Percentiles rank a stretch among this genome's conserved stretches.
phyloP scores from a whole-genome alignment of 2,113 vertebrate species.

The Anoura caudifer region DNA sequence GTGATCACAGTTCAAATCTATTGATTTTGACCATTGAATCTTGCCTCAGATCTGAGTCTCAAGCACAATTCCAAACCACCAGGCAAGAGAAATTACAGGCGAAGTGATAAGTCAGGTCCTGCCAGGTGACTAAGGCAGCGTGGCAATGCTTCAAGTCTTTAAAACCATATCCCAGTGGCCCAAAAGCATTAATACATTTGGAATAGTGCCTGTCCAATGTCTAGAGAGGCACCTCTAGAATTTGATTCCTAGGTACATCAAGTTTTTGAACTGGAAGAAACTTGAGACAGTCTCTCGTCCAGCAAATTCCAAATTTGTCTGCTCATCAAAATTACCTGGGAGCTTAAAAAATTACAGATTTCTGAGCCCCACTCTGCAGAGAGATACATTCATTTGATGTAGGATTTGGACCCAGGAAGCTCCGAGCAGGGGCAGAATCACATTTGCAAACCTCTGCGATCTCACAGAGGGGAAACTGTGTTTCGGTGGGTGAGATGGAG shows the following conservation, averaged over 20 bases:
- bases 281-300: neutral
- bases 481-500: neutral
- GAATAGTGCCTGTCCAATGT: slow-evolving; percentile 26
- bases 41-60: neutral
- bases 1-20: neutral
- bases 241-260: slow-evolving; percentile 48
- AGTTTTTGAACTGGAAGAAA: slow-evolving; percentile 27
- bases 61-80: slow-evolving; percentile 44
- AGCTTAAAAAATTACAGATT: neutral
- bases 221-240: neutral
- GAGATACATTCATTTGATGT: neutral
- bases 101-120: slow-evolving; percentile 32
- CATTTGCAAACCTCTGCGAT: neutral
- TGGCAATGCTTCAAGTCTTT: slow-evolving; percentile 50
- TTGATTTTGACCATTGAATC: slow-evolving; percentile 33
- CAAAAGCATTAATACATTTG: slow-evolving; percentile 38
- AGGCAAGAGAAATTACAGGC: slow-evolving; percentile 42
- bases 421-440: neutral
- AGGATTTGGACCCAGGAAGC: neutral
- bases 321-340: slow-evolving; percentile 30
- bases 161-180: slow-evolving; percentile 37
- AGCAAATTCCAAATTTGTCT: slow-evolving; percentile 50
- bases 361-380: neutral
- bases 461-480: neutral
- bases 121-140: slow-evolving; percentile 36